phyloP scores from a whole-genome alignment of 1,140 invertebrate genomes.

The Tetranychus urticae region DNA sequence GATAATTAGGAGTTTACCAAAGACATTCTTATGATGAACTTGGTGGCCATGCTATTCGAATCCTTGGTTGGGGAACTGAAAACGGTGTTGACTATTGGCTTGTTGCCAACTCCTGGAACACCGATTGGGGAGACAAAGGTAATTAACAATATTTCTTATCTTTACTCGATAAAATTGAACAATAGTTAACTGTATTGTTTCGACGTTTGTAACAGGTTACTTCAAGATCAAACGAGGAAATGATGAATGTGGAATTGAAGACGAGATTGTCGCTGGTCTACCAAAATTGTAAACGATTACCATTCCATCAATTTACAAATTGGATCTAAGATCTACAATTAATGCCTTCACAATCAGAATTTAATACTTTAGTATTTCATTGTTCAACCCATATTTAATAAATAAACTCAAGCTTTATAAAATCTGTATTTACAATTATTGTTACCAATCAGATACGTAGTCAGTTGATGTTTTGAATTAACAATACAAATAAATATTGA shows the following conservation, averaged over 20 bases:
- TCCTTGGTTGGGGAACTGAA: constrained; percentile 8
- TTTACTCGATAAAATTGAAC: not conserved
- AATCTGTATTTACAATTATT: too few species aligned
- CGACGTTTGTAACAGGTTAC: not conserved
- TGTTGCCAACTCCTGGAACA: constrained; percentile 20
- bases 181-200: not conserved
- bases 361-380: too few species aligned
- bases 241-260: constrained; percentile 26
- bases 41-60: constrained; percentile 6
- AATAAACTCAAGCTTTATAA: too few species aligned
- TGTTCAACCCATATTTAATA: too few species aligned
- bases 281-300: constrained; percentile 16
- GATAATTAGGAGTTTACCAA: not conserved
- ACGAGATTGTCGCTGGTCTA: constrained; percentile 20
- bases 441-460: too few species aligned
- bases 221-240: constrained; percentile 17
- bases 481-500: too few species aligned
- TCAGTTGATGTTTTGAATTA: too few species aligned
- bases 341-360: too few species aligned
- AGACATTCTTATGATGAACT: not conserved
- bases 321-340: too few species aligned
- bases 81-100: constrained; percentile 10
- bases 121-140: constrained; percentile 18
- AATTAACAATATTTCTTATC: not conserved
- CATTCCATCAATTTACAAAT: too few species aligned